Percentiles rank a stretch among this genome's conserved stretches.
Conservation (phyloP, 2,888 invertebrate species). For the Furcula furcula region DNA sequence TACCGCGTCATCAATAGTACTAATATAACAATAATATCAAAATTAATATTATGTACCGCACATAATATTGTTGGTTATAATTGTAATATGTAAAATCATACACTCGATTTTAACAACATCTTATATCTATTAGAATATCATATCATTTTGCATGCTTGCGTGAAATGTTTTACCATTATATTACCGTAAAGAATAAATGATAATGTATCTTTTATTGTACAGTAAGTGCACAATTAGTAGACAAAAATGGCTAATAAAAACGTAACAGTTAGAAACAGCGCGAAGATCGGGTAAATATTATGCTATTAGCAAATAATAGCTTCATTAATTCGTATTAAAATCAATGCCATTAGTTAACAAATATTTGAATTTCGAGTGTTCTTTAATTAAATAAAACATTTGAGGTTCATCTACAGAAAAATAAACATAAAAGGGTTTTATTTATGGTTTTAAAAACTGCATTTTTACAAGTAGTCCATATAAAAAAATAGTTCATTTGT, state of each 20-base stretch:
- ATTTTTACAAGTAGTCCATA: slow-evolving; percentile 33
- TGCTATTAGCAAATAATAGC: neutral
- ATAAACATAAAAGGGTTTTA: slow-evolving; percentile 1
- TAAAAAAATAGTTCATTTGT: slow-evolving; percentile 59
- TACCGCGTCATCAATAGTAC: no score
- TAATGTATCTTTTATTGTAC: no score
- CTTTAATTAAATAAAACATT: neutral
- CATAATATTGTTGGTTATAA: no score
- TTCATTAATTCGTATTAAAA: neutral
- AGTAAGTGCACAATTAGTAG: neutral
- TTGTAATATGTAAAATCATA: no score
- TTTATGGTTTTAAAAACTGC: slow-evolving; percentile 12
- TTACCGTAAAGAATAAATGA: no score
- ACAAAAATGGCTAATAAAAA: neutral
- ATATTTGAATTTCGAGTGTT: neutral
- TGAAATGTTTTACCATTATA: no score
- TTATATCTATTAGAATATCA: no score
- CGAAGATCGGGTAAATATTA: neutral
- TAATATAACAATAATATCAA: no score
- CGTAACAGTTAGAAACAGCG: no score
- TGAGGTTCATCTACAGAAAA: neutral
- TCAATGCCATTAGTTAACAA: neutral
- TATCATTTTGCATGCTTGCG: no score
- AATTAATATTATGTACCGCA: no score
- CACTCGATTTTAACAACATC: no score